Evolutionary conservation across 2,797 vertebrate genomes (phyloP).

Genomic region (Antrozous pallidus): DNA sequence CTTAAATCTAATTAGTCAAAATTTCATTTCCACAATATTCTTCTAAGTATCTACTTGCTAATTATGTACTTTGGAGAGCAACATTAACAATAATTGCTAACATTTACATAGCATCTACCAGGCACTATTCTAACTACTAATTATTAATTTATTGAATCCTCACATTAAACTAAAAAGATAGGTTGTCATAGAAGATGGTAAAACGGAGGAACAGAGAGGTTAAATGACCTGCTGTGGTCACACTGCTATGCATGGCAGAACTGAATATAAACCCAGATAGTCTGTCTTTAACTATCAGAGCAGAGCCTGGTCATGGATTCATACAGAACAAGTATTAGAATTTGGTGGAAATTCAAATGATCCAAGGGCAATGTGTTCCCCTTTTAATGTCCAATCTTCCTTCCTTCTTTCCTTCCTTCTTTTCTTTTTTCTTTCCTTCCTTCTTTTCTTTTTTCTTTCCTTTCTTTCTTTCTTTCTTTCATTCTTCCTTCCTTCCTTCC

Average conservation of each 20-base stretch:
- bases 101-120: background rate
- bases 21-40: background rate
- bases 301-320: background rate
- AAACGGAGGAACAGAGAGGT: background rate
- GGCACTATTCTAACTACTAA: background rate
- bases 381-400: background rate
- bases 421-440: accelerated
- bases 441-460: accelerated
- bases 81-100: background rate
- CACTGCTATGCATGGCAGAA: background rate
- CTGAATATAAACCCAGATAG: background rate
- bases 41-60: background rate
- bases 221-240: background rate
- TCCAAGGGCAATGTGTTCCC: background rate
- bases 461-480: too few relatives aligned
- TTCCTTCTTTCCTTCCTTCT: accelerated
- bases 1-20: background rate
- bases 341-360: background rate
- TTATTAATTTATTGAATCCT: background rate
- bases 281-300: background rate
- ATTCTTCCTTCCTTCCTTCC: accelerated
- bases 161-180: background rate
- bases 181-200: background rate
- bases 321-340: background rate
- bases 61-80: background rate